A percentile compares a stretch with the other conserved stretches of the same genome.
These are phyloP conservation scores for Natrix natrix DNA, from an alignment of 2,797 vertebrate genomes.

Conservation along the genomic window DNA sequence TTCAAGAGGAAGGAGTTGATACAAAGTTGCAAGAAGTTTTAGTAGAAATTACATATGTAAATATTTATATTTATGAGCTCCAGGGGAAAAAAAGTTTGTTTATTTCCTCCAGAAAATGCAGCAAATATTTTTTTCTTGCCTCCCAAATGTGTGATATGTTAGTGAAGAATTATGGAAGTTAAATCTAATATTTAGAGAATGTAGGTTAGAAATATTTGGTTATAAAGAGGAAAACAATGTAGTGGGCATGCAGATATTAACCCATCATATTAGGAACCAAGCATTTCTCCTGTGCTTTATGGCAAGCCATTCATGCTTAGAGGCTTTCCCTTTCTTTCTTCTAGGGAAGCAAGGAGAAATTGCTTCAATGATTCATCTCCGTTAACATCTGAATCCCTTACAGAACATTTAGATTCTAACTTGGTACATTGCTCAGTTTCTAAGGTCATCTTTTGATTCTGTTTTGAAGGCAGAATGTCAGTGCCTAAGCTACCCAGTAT, in stretches of 20 bases:
- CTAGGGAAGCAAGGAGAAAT: constrained; percentile 78
- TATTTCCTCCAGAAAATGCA: background rate
- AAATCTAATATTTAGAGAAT: background rate
- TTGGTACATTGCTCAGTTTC: constrained; percentile 73
- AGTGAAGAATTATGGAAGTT: background rate
- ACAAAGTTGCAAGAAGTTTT: background rate
- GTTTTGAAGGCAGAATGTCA: constrained; percentile 59
- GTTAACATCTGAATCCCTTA: constrained; percentile 77
- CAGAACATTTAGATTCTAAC: constrained; percentile 77
- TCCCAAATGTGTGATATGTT: background rate
- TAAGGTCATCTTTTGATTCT: constrained; percentile 66
- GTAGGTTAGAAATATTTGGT: background rate
- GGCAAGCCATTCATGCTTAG: constrained; percentile 69
- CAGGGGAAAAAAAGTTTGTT: too few species aligned
- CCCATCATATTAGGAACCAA: constrained; percentile 21
- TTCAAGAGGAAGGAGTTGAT: background rate
- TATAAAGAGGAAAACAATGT: background rate
- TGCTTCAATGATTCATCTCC: constrained; percentile 76
- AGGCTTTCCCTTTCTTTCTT: constrained; percentile 76
- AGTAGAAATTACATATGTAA: background rate
- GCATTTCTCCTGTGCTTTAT: constrained; percentile 51
- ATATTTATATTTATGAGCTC: background rate
- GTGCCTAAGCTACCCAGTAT: constrained; percentile 27
- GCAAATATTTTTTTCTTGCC: background rate
- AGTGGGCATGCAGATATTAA: background rate